Evolutionary conservation across 2,113 vertebrate species (phyloP).

Genomic region (Symphodus melops): DNA sequence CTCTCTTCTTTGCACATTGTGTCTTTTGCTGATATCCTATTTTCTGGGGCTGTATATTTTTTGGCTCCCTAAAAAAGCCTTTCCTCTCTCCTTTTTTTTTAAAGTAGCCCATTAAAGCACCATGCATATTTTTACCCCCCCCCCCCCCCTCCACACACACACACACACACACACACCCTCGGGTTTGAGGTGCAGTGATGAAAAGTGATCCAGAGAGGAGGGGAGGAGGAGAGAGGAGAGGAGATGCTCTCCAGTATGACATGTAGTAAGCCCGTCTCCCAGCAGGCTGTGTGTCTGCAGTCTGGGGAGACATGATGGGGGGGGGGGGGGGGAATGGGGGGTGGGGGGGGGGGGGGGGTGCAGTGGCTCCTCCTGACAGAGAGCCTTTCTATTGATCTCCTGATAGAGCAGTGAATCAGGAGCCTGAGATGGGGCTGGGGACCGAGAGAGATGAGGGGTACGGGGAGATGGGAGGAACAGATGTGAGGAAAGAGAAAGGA

Average conservation of each 20-base stretch:
- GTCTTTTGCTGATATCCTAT: constrained; percentile 59
- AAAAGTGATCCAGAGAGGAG: constrained; percentile 47
- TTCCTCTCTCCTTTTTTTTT: constrained; percentile 14
- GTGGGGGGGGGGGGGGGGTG: not conserved
- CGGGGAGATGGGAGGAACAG: constrained; percentile 29
- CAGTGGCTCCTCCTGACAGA: constrained; percentile 58
- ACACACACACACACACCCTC: too few relatives aligned
- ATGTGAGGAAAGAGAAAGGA: constrained; percentile 16
- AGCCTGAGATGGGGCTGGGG: constrained; percentile 55
- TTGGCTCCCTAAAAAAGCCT: constrained; percentile 41
- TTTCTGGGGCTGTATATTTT: constrained; percentile 51
- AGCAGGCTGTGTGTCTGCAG: constrained; percentile 61
- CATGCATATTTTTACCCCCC: not conserved
- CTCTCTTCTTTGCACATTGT: constrained; percentile 53
- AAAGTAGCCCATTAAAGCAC: constrained; percentile 36
- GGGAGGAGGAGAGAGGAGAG: not conserved
- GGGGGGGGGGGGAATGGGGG: not conserved
- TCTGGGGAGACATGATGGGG: constrained; percentile 29
- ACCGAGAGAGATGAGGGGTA: constrained; percentile 54
- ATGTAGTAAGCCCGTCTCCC: constrained; percentile 47
- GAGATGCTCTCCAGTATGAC: constrained; percentile 36
- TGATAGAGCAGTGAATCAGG: constrained; percentile 77
- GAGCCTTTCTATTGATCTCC: constrained; percentile 77
- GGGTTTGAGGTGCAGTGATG: constrained; percentile 42
- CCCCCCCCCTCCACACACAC: too few relatives aligned